Base-by-base conservation (phyloP, 1,140 invertebrate genomes). In the Sitobion miscanthi region DNA sequence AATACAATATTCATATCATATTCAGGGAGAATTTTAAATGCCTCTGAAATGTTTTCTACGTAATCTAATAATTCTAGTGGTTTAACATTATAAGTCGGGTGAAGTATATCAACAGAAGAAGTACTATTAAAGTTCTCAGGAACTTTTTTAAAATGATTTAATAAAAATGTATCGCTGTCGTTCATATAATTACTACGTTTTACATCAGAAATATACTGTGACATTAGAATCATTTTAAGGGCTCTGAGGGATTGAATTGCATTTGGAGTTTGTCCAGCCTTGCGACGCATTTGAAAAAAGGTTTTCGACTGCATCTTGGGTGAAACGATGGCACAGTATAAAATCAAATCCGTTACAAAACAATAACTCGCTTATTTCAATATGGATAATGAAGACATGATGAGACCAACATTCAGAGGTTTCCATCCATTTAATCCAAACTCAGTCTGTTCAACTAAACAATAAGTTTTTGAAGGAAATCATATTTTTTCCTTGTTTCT, bases 1-100 rank as follows among this genome's bases (percentile, higher is more conserved):
- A 21, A 82, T 82, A 82, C 77, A 82, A 82, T 82, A 82, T 82
- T 82, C 35, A 57, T 57, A 57, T 82, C n/a, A 82, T 82, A 82
- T 82, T 38, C 77, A 38, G 77, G 77, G 77, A 82, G 77, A 35
- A 21, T 82, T 82, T 82, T 82, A 1, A 82, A 82, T 82, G 77
- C 77, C 4, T 82, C 77, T 38, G 77, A 38, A 82, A 82, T 82
- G 5, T 82, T 82, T 6, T 82, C 77, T 82, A 82, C 17, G 5
- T 82, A 82, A 82, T 82, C 17, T 82, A 82, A 21, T 82, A 21
- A 21, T 82, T 82, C 77, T 82, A 82, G 0, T 35, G 77, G n/a
- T 82, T 82, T 82, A 82, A 21, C 77, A 82, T 82, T 82, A 82
- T 21, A 21, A 82, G 77, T 82, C 5, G 17, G 77, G 0, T 82